These are phyloP conservation scores for Hemiprocne comata DNA, from an alignment of 2,113 vertebrate species.

Conservation along the genomic window DNA sequence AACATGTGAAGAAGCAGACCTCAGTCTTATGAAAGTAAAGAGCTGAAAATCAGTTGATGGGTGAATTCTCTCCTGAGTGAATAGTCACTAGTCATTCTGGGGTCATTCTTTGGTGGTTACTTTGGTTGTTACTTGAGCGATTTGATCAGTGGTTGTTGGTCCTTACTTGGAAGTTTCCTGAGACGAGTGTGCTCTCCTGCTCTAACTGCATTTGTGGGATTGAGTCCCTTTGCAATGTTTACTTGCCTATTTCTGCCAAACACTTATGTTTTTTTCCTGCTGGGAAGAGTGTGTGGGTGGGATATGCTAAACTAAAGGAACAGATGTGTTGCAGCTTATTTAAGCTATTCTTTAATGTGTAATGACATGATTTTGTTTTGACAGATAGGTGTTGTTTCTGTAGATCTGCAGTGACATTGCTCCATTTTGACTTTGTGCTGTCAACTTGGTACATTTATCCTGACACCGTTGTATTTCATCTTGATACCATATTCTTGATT, in stretches of 20 bases:
- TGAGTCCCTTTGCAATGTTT: neutral
- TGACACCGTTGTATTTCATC: conserved; percentile 56
- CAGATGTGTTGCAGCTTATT: neutral
- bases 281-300: neutral
- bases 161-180: neutral
- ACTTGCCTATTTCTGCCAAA: neutral
- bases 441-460: conserved; percentile 49
- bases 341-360: conserved; percentile 9
- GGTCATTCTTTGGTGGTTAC: fast-evolving
- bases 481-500: conserved; percentile 48
- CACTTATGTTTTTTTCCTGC: neutral
- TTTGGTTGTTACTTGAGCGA: neutral
- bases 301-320: conserved; percentile 9
- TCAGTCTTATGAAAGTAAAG: neutral
- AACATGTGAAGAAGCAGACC: neutral
- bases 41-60: neutral
- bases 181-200: fast-evolving
- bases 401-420: conserved; percentile 36
- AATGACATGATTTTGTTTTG: conserved; percentile 43
- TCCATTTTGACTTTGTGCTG: conserved; percentile 56
- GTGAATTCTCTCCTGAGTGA: neutral
- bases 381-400: conserved; percentile 46
- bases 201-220: neutral
- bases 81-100: neutral
- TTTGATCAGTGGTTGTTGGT: neutral